Evolutionary conservation across 1,140 invertebrate species (phyloP).

Genomic region (Drosophila kikkawai): DNA sequence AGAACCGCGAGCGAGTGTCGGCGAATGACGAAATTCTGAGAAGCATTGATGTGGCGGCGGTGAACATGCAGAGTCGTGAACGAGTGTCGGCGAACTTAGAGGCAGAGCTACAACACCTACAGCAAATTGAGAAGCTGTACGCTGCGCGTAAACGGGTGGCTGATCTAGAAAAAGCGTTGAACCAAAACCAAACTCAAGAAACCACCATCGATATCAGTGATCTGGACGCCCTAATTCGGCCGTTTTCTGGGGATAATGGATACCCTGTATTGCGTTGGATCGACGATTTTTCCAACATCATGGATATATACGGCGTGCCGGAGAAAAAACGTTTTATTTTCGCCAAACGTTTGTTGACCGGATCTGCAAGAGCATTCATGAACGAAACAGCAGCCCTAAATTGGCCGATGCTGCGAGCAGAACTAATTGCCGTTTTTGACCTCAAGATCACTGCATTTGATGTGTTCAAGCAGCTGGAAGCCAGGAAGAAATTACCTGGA

Average conservation of each 20-base stretch:
- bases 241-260: slow-evolving; percentile 2
- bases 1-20: too few relatives aligned
- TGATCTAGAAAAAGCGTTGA: background rate
- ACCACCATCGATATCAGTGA: too few relatives aligned
- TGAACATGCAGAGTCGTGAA: too few relatives aligned
- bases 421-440: background rate
- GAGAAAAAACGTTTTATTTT: background rate
- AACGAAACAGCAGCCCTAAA: background rate
- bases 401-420: background rate
- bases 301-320: background rate
- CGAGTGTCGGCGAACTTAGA: too few relatives aligned
- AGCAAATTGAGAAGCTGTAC: too few relatives aligned
- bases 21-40: too few relatives aligned
- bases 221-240: background rate
- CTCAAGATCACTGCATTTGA: too few relatives aligned
- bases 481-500: background rate
- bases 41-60: too few relatives aligned
- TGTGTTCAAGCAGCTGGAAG: background rate
- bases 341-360: background rate
- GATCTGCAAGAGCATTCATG: background rate
- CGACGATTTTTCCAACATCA: background rate
- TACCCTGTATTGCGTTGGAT: slow-evolving; percentile 1
- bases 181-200: too few relatives aligned
- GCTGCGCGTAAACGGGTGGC: too few relatives aligned
- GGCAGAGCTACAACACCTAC: too few relatives aligned